Conservation (phyloP, 2,113 vertebrate species). For the Baryphthengus martii region DNA sequence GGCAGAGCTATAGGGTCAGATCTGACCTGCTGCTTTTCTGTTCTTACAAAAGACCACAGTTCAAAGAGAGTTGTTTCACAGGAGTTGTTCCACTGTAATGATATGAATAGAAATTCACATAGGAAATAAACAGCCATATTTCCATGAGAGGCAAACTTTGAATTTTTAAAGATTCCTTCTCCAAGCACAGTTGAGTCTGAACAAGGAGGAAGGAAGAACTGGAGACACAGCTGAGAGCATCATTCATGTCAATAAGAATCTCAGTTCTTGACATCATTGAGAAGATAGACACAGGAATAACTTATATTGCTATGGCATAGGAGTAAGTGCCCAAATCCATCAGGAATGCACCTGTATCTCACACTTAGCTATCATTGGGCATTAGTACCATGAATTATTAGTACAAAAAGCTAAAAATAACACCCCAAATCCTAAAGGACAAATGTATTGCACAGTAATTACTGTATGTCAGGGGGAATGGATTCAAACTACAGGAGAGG, state of each 20-base stretch:
- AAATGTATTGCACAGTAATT: not conserved
- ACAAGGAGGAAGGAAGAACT: not conserved
- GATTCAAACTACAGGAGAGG: too few species aligned
- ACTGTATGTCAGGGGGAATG: too few species aligned
- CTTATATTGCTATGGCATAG: not conserved
- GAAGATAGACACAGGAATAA: not conserved
- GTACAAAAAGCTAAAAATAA: not conserved
- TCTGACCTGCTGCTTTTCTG: not conserved
- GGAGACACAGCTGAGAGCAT: not conserved
- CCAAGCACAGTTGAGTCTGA: not conserved
- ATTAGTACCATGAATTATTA: not conserved
- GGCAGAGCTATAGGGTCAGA: not conserved
- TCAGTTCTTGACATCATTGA: not conserved
- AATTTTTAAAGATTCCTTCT: not conserved
- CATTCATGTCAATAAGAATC: not conserved
- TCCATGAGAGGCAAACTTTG: not conserved
- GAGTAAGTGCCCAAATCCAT: not conserved
- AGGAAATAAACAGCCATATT: not conserved
- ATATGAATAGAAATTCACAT: not conserved
- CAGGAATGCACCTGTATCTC: not conserved
- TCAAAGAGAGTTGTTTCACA: not conserved
- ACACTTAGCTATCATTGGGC: not conserved
- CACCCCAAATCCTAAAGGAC: not conserved
- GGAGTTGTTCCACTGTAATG: not conserved
- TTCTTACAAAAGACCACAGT: not conserved